A percentile compares a stretch with the other conserved stretches of the same genome.
Conservation (phyloP, 2,113 vertebrate genomes). For the Xyliphius kryptos region DNA sequence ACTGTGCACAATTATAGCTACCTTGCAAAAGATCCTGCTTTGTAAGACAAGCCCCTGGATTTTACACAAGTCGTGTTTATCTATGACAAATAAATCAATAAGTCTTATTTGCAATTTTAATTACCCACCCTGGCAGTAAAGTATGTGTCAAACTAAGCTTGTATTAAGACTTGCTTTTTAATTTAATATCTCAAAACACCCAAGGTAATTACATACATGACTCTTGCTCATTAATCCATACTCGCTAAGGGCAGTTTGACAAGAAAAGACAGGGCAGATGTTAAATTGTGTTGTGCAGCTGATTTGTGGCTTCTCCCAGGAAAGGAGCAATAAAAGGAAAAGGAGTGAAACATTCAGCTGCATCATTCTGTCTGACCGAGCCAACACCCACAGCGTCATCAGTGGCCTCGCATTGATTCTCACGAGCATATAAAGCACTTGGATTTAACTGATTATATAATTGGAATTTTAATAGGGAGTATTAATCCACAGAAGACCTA, state of each 20-base stretch:
- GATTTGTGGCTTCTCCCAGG: slow-evolving; percentile 1
- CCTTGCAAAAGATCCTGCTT: too few species aligned
- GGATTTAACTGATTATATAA: slow-evolving; percentile 68
- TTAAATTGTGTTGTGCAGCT: slow-evolving; percentile 34
- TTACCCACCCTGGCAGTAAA: background rate
- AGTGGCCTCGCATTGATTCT: slow-evolving; percentile 48
- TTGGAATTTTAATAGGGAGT: slow-evolving; percentile 62
- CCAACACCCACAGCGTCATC: slow-evolving; percentile 16
- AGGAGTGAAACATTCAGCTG: slow-evolving; percentile 32
- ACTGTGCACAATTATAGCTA: too few species aligned
- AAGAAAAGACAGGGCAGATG: slow-evolving; percentile 18
- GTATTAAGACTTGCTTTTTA: slow-evolving; percentile 26
- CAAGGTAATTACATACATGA: slow-evolving; percentile 42
- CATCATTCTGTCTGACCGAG: slow-evolving; percentile 33
- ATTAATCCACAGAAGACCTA: slow-evolving; percentile 61
- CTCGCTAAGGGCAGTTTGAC: slow-evolving; percentile 27
- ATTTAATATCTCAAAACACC: slow-evolving; percentile 36
- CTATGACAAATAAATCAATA: background rate
- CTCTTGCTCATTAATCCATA: slow-evolving; percentile 37
- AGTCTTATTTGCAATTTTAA: background rate
- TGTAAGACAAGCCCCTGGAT: background rate
- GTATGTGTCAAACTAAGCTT: background rate
- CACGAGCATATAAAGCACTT: slow-evolving; percentile 55
- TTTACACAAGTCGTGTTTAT: background rate
- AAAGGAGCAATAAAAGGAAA: slow-evolving; percentile 21